Evolutionary conservation across 2,113 vertebrate genomes (phyloP).

Genomic region (Scophthalmus maximus): DNA sequence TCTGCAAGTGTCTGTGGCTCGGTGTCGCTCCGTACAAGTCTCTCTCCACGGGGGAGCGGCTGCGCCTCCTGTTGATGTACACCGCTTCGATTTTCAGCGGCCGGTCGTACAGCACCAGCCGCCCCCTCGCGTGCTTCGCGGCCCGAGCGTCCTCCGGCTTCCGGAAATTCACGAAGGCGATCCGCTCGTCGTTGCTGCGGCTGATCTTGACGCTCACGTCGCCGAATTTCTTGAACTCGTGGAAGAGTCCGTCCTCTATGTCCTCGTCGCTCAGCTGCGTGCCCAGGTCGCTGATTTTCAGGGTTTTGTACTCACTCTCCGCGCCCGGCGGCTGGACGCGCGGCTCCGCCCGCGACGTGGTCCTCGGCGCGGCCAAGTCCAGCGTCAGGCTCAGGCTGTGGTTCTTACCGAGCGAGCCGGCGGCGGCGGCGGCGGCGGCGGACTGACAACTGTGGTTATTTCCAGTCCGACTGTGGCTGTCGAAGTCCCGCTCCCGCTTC

Average conservation of each 20-base stretch:
- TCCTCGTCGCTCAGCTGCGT: constrained; percentile 95
- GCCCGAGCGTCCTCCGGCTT: constrained; percentile 94
- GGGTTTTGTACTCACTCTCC: constrained; percentile 93
- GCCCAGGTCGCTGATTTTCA: constrained; percentile 96
- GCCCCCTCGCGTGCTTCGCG: constrained; percentile 92
- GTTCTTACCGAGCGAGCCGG: constrained; percentile 84
- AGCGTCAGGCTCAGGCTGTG: constrained; percentile 82
- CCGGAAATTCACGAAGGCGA: constrained; percentile 95
- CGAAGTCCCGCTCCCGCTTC: constrained; percentile 89
- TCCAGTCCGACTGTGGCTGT: constrained; percentile 84
- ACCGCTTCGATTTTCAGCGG: constrained; percentile 95
- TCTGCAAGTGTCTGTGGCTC: constrained; percentile 85
- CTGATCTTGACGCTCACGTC: constrained; percentile 97
- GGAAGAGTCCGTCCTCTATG: constrained; percentile 96
- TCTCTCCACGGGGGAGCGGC: constrained; percentile 92
- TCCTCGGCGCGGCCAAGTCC: constrained; percentile 74
- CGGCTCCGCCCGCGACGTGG: constrained; percentile 79
- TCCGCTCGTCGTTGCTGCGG: constrained; percentile 91
- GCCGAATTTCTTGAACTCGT: constrained; percentile 96
- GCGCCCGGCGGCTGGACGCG: constrained; percentile 70
- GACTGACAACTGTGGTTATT: constrained; percentile 84
- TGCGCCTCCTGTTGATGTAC: constrained; percentile 88
- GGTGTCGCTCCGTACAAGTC: constrained; percentile 84
- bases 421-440: constrained; percentile 71
- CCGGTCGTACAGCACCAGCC: constrained; percentile 93